Evolutionary conservation across 1,140 invertebrate species (phyloP).

Genomic region (Drosophila prosaltans): DNA sequence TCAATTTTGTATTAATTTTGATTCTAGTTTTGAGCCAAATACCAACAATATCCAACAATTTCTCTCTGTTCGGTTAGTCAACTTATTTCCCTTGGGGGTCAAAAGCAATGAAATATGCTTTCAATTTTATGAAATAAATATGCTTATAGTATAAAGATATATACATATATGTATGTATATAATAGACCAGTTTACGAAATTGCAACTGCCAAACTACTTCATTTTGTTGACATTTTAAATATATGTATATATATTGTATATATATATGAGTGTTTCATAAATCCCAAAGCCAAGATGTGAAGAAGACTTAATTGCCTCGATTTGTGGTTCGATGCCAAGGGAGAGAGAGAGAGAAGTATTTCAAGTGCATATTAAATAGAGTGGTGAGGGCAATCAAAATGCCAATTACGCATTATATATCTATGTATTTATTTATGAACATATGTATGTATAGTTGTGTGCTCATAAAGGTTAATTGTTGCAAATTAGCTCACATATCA

Average conservation of each 20-base stretch:
- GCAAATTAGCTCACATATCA: conserved; percentile 57
- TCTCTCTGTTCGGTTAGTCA: conserved; percentile 24
- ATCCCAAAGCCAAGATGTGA: conserved; percentile 21
- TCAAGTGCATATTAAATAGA: conserved; percentile 43
- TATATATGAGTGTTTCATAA: conserved; percentile 58
- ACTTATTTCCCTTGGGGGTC: conserved; percentile 23
- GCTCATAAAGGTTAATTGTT: conserved; percentile 65
- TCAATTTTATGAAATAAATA: conserved; percentile 70
- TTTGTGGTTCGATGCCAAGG: conserved; percentile 33
- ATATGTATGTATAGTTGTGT: conserved; percentile 11
- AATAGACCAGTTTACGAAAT: conserved; percentile 22
- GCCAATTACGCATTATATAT: conserved; percentile 53
- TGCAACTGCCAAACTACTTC: conserved; percentile 21
- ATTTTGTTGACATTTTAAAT: conserved; percentile 27
- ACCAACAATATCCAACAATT: too few species aligned
- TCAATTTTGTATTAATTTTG: too few species aligned
- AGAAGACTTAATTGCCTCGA: conserved; percentile 44
- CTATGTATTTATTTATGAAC: conserved; percentile 4
- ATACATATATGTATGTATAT: too few species aligned
- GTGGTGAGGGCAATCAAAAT: conserved; percentile 32
- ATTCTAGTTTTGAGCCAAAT: too few species aligned
- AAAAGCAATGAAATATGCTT: conserved; percentile 30
- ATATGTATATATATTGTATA: conserved; percentile 39
- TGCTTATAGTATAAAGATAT: not conserved
- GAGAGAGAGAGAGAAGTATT: conserved; percentile 13